Base-by-base conservation (phyloP, 2,888 invertebrate genomes). In the Agonopterix heracliana region DNA sequence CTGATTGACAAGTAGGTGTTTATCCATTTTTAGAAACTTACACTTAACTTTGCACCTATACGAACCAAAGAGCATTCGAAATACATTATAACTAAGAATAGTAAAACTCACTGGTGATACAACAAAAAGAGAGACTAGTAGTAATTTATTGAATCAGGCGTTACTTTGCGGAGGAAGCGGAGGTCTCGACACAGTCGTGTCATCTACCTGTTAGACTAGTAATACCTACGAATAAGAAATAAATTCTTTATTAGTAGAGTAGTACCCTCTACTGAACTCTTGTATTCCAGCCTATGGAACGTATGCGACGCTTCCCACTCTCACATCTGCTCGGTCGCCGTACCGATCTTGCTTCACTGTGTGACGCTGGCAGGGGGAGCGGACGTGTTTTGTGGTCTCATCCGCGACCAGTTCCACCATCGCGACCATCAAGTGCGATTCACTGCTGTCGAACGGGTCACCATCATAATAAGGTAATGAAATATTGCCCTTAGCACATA, bases 371-470 rank as follows among this genome's bases (percentile, higher is more conserved):
- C 98, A 0, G 93, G 95, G 50, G 99, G 99, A 2, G 95, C 96
- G 0, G 98, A 98, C 76, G 95, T 98, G 44, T 96, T 99, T 78
- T 99, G 99, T 95, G 92, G 94, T 57, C 92, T 98, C n/a, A 93
- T 99, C 48, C 95, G 98, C 71, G 95, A 96, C 66, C 96, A 97
- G 74, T 99, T 99, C 84, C 97, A 97, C 61, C 94, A 93, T 71
- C 90, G 91, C 8, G 96, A 98, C 78, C 97, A 98, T 94, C 92
- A 94, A 56, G 91, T 93, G 12, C 90, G 99, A 59, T 99, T 98
- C 86, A 93, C 95, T 44, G 98, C 99, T 34, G 98, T 99, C 38
- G 99, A 99, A 83, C 91, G 98, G 58, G 97, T 98, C 36, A 96
- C 97, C 36, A 93, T 98, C 49, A 93, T 99, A 54, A 97, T 97